These are phyloP conservation scores for Chrysolophus pictus DNA, from an alignment of 2,797 vertebrate species.

Conservation along the genomic window DNA sequence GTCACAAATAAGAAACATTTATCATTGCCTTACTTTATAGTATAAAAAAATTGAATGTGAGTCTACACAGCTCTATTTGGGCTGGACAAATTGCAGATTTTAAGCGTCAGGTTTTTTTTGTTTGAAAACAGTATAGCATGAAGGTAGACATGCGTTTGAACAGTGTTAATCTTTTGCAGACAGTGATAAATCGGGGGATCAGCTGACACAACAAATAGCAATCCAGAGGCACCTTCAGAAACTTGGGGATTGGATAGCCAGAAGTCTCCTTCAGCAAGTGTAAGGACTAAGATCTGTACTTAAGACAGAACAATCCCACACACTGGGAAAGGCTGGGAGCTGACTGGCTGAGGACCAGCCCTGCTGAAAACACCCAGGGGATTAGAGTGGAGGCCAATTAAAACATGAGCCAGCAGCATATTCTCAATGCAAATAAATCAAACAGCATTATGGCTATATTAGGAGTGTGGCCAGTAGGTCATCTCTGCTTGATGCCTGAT, in stretches of 20 bases:
- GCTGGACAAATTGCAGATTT: not conserved
- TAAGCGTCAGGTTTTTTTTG: not conserved
- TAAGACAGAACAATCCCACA: not conserved
- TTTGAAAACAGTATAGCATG: not conserved
- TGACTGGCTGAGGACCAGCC: not conserved
- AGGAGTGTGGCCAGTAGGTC: not conserved
- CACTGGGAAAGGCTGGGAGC: not conserved
- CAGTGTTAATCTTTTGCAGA: not conserved
- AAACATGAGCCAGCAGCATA: slow-evolving; percentile 2
- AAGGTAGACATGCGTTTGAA: not conserved
- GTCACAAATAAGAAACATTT: not conserved
- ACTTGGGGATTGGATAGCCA: not conserved
- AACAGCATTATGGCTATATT: not conserved
- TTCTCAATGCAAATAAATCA: slow-evolving; percentile 37
- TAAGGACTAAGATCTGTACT: not conserved
- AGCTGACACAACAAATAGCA: not conserved
- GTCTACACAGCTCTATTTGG: not conserved
- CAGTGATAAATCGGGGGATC: not conserved
- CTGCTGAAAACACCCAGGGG: not conserved
- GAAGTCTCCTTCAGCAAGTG: not conserved
- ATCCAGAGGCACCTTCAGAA: not conserved
- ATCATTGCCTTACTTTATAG: not conserved
- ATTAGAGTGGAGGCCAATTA: slow-evolving; percentile 18
- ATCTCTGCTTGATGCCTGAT: not conserved
- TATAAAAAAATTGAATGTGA: not conserved